Percentiles rank a stretch among this genome's conserved stretches.
Evolutionary conservation across 2,797 vertebrate genomes (phyloP).

Genomic region (Acrossocheilus wenchowensis): DNA sequence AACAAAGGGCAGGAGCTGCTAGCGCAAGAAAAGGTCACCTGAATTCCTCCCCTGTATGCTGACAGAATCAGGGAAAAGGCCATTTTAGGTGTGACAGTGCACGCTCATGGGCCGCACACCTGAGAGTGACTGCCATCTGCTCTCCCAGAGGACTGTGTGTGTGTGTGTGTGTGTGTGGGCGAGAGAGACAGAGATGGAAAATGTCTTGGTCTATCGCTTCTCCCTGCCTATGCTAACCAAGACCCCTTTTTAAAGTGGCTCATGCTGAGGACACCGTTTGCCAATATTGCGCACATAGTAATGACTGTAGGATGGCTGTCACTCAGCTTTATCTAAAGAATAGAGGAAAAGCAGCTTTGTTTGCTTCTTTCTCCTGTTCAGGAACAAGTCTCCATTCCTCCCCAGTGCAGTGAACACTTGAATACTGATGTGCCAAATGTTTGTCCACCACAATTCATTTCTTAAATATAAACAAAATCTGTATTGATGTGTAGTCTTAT

Average conservation of each 20-base stretch:
- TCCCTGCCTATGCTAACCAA: slow-evolving; percentile 22
- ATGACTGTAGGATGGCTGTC: slow-evolving; percentile 7
- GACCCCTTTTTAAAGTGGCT: neutral
- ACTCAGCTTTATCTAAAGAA: slow-evolving; percentile 4
- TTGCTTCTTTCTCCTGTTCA: neutral
- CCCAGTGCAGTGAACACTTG: neutral
- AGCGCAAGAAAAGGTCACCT: slow-evolving; percentile 39
- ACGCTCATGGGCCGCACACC: slow-evolving; percentile 26
- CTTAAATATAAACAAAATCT: neutral
- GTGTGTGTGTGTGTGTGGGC: neutral
- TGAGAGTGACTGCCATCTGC: slow-evolving; percentile 48
- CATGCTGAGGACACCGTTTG: neutral
- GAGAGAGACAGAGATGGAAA: slow-evolving; percentile 15
- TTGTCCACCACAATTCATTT: neutral
- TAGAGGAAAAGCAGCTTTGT: neutral
- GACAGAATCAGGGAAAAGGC: slow-evolving; percentile 34
- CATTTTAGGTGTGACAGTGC: slow-evolving; percentile 47
- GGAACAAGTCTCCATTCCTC: slow-evolving; percentile 1
- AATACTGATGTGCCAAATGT: neutral
- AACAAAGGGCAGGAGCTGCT: slow-evolving; percentile 21
- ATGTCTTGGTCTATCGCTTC: slow-evolving; percentile 5
- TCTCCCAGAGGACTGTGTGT: slow-evolving; percentile 18
- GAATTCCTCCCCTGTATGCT: slow-evolving; percentile 23
- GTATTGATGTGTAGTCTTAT: neutral
- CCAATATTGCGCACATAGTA: neutral